Evolutionary conservation across 2,113 vertebrate genomes (phyloP), one percentile per base, ranked within the genome.

Genomic region (Microcebus tavaratra): DNA sequence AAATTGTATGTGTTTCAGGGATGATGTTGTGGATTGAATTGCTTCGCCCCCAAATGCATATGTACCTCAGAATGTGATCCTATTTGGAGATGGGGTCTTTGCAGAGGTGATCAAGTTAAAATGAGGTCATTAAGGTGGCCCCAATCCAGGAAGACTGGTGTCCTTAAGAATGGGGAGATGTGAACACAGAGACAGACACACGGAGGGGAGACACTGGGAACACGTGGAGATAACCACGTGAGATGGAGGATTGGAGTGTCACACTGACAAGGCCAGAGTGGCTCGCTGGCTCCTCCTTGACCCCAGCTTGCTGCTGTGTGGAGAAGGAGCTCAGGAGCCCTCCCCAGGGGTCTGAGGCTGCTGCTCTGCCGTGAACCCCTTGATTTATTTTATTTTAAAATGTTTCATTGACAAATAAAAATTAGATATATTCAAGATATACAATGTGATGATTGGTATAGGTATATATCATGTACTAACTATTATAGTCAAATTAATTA

Each of bases 1-100:
- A 97, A 97, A 99, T 20, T 42, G 11, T 59, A 3, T 13, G 57
- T 68, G 29, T 23, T 45, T 72, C 50, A 91, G 53, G 59, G 36
- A 81, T 10, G 8, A 25, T 27, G 12, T 12, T 53, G 20, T 21
- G 18, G 25, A 39, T 88, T 90, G 39, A 48, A 20, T 79, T 79
- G 8, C 36, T 27, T 36, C 25, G n/a, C 59, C 23, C 48, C 48
- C 8, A 67, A 20, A 67, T 65, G 53, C 45, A 31, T 11, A 39
- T 8, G n/a, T 53, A 79, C 15, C 25, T 79, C 59, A 53, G 59
- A 67, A 36, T 67, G 21, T 39, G 72, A n/a, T 3, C 17, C 17
- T 75, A 5, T 53, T 36, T 79, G 59, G n/a, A 53, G 48, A 50
- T 6, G 36, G 34, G 57, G 17, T 67, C 42, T 27, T 90, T 29